Evolutionary conservation across 2,113 vertebrate species (phyloP), one percentile per base, ranked within the genome.

Genomic region (Gnathonemus longibarbis): DNA sequence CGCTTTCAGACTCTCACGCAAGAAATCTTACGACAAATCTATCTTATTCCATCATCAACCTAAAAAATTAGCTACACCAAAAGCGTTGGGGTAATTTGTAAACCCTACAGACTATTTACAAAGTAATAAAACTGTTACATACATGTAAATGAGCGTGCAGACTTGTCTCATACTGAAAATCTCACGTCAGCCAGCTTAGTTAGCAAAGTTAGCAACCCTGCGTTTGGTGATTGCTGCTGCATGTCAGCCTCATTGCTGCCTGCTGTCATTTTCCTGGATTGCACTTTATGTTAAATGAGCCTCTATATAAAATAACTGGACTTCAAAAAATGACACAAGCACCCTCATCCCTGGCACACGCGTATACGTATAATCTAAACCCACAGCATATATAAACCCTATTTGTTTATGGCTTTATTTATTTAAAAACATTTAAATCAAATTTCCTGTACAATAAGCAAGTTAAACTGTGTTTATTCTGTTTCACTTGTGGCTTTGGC

Each of bases 351-450:
- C 77, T 42, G n/a, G n/a, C 84, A 27, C 17, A 39, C 7, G 6
- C 17, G 4, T 8, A 42, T 35, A 62, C 42, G 6, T 62, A 19
- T 49, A 88, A 50, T 88, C 27, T 58, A 53, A 53, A 46, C 48
- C 50, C 15, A 35, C 17, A n/a, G 17, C 39, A 88, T n/a, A 62
- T 62, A 45, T 74, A 49, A 56, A 74, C 62, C 21, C 2, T 15
- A 49, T 88, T 88, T 88, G n/a, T 88, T 88, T 70, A 74, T 21
- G 45, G 62, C n/a, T 31, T 42, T 70, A 45, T 90, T 86, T 62
- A 58, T 90, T 85, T 13, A 42, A 86, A 48, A 39, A 17, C 39
- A 58, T 50, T 50, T 74, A 70, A 50, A 66, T 70, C 17, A n/a
- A 70, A 58, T 86, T 49, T 11, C 85, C 84, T 74, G 56, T 58